Conservation (phyloP, 2,113 vertebrate genomes). For the Hymenochirus boettgeri region DNA sequence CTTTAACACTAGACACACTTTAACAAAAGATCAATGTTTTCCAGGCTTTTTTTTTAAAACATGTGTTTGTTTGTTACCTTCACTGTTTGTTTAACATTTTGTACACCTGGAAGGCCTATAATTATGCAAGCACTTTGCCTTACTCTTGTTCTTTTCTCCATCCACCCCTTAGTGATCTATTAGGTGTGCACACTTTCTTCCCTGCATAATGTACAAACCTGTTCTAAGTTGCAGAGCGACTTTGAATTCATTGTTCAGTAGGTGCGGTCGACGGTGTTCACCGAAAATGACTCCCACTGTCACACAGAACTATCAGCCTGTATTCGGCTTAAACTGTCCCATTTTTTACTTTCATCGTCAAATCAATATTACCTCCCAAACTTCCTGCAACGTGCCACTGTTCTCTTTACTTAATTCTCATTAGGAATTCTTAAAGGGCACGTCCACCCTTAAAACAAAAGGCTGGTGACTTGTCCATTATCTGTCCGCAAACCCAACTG, state of each 20-base stretch:
- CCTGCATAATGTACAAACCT: background rate
- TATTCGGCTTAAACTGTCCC: no score
- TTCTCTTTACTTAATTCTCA: no score
- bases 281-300: no score
- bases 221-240: background rate
- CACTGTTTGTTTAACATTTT: background rate
- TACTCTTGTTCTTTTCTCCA: background rate
- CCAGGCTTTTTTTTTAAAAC: background rate
- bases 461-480: no score
- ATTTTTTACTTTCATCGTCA: no score
- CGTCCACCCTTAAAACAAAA: no score
- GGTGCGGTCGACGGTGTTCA: background rate
- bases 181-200: background rate
- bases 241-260: background rate
- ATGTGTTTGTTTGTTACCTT: background rate
- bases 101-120: background rate
- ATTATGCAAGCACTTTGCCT: background rate
- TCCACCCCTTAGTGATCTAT: background rate
- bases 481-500: no score
- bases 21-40: slow-evolving; percentile 2
- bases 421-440: no score
- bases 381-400: no score
- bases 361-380: no score
- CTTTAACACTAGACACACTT: background rate
- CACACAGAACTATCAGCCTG: no score